phyloP scores from a whole-genome alignment of 2,113 vertebrate species.

The Pterophyllum scalare region DNA sequence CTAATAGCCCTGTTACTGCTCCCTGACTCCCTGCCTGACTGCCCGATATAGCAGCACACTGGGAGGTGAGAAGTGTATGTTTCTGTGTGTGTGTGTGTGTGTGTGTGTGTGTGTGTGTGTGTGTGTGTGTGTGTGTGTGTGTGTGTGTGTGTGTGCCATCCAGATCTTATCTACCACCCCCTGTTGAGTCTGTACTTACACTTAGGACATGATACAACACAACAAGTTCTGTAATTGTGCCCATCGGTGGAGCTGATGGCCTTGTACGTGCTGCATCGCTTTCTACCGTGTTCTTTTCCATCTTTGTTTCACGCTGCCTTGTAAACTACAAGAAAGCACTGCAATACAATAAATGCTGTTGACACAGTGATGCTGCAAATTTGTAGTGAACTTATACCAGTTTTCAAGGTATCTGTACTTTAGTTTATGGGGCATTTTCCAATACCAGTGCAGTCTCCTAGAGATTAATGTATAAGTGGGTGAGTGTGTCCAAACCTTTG shows the following conservation, averaged over 20 bases:
- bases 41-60: slow-evolving; percentile 59
- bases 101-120: slow-evolving; percentile 6
- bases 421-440: background rate
- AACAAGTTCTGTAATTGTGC: slow-evolving; percentile 52
- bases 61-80: slow-evolving; percentile 8
- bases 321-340: background rate
- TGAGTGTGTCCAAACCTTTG: too few relatives aligned
- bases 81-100: slow-evolving; percentile 23
- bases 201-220: slow-evolving; percentile 62
- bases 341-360: background rate
- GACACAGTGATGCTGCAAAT: background rate
- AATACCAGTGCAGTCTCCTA: background rate
- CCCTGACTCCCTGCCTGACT: slow-evolving; percentile 71
- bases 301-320: background rate
- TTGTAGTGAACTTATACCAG: background rate
- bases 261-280: background rate
- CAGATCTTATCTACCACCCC: slow-evolving; percentile 44
- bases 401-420: background rate
- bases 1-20: slow-evolving; percentile 79
- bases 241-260: slow-evolving; percentile 37
- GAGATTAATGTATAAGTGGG: background rate
- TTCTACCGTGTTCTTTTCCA: slow-evolving; percentile 23
- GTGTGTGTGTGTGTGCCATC: slow-evolving; percentile 29
- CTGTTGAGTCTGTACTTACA: slow-evolving; percentile 57
- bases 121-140: background rate